A percentile compares a stretch with the other conserved stretches of the same genome.
Evolutionary conservation across 2,888 invertebrate genomes (phyloP).

Genomic region (Synanthedon tipuliformis): DNA sequence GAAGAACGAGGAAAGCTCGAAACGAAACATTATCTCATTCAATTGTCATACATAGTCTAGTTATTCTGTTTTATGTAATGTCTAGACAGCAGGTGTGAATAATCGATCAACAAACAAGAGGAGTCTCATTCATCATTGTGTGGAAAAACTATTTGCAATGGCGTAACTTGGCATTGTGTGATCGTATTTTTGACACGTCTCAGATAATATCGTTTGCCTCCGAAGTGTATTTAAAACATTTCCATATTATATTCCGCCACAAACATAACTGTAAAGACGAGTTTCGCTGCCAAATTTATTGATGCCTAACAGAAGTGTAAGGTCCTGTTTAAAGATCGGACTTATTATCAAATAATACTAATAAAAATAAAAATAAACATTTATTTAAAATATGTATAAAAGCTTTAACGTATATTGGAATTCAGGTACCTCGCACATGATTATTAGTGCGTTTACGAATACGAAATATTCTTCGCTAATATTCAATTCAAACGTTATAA

Average conservation of each 20-base stretch:
- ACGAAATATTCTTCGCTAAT: background rate
- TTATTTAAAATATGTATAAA: background rate
- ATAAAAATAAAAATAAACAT: background rate
- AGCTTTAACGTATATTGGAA: background rate
- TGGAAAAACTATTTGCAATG: constrained; percentile 17
- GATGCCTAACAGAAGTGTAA: background rate
- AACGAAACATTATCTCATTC: too few species aligned
- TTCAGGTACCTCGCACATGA: background rate
- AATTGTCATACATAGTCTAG: too few species aligned
- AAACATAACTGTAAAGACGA: constrained; percentile 48
- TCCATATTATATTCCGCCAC: constrained; percentile 27
- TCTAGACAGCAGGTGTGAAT: constrained; percentile 6
- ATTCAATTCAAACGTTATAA: background rate
- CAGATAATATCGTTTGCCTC: constrained; percentile 28
- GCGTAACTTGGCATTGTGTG: constrained; percentile 13
- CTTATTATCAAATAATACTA: background rate
- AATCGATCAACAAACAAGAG: constrained; percentile 7
- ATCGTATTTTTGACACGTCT: constrained; percentile 20
- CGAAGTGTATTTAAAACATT: constrained; percentile 37
- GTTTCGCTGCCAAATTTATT: constrained; percentile 14
- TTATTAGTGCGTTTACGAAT: background rate
- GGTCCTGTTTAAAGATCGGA: background rate
- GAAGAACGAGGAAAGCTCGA: too few species aligned
- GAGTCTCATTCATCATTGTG: constrained; percentile 4
- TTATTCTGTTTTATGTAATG: background rate